These are phyloP conservation scores for Grapholita molesta DNA, from an alignment of 1,140 invertebrate species.

Conservation along the genomic window DNA sequence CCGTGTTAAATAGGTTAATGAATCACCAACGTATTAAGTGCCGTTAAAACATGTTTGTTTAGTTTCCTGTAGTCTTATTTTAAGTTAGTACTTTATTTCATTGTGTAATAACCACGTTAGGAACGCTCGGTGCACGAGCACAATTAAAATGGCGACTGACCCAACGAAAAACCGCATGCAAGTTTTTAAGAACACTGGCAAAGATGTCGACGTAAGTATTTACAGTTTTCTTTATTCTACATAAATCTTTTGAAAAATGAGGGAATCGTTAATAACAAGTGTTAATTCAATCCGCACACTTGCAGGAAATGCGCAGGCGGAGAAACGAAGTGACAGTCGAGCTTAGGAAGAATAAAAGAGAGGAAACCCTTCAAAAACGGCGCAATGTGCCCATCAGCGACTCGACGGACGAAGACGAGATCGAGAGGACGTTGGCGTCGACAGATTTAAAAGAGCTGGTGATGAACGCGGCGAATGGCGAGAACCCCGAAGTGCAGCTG, in stretches of 20 bases:
- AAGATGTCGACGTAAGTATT: conserved; percentile 95
- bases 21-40: conserved; percentile 62
- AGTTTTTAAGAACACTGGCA: conserved; percentile 98
- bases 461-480: conserved; percentile 83
- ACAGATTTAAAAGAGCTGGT: conserved; percentile 86
- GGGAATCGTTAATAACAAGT: neutral
- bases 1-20: conserved; percentile 65
- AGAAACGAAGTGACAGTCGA: conserved; percentile 97
- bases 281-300: neutral
- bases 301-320: conserved; percentile 95
- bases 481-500: conserved; percentile 86
- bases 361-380: conserved; percentile 96
- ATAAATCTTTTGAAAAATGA: neutral
- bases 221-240: conserved; percentile 15
- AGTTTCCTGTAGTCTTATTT: conserved; percentile 59
- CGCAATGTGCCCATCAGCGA: conserved; percentile 94
- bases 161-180: conserved; percentile 90
- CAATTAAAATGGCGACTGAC: conserved; percentile 87
- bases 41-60: conserved; percentile 68
- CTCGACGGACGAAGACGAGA: conserved; percentile 90
- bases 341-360: conserved; percentile 97
- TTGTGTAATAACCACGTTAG: conserved; percentile 59
- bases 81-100: conserved; percentile 68
- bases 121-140: conserved; percentile 49
- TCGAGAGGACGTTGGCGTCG: conserved; percentile 82